Evolutionary conservation across 1,140 invertebrate genomes (phyloP).

Genomic region (Vanessa atalanta): DNA sequence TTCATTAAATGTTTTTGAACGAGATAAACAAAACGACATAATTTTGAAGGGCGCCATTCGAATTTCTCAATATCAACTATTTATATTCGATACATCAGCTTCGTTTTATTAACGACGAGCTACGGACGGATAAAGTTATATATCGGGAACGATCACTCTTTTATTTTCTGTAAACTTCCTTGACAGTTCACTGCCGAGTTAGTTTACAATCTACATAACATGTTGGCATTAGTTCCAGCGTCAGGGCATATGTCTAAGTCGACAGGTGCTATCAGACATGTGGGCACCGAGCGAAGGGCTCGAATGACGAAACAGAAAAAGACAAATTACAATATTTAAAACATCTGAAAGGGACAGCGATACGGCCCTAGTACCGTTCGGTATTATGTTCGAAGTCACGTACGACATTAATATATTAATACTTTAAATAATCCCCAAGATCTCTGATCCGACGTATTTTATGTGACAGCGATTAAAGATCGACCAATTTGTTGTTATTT

Average conservation of each 20-base stretch:
- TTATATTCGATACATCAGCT: conserved; percentile 36
- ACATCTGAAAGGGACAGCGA: conserved; percentile 52
- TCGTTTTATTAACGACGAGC: conserved; percentile 18
- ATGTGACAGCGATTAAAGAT: conserved; percentile 45
- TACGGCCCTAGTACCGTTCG: conserved; percentile 34
- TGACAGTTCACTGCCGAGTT: conserved; percentile 54
- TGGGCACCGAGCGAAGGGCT: conserved; percentile 65
- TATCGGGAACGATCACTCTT: conserved; percentile 40
- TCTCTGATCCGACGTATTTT: conserved; percentile 40
- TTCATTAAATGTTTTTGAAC: conserved; percentile 42
- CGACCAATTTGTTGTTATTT: conserved; percentile 13
- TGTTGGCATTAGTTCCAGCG: conserved; percentile 39
- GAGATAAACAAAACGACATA: conserved; percentile 37
- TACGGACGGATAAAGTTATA: conserved; percentile 28
- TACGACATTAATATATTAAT: conserved; percentile 57
- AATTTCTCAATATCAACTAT: conserved; percentile 42
- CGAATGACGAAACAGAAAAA: conserved; percentile 56
- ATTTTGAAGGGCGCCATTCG: conserved; percentile 36
- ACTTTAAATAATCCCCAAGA: conserved; percentile 61
- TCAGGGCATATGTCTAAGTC: conserved; percentile 48
- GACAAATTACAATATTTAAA: conserved; percentile 43
- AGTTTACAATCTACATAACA: conserved; percentile 35
- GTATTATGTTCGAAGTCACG: conserved; percentile 52
- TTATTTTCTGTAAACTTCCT: conserved; percentile 45
- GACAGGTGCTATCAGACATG: conserved; percentile 69